Evolutionary conservation across 2,797 vertebrate species (phyloP), one percentile per base, ranked within the genome.

Genomic region (Ctenopoma kingsleyae): DNA sequence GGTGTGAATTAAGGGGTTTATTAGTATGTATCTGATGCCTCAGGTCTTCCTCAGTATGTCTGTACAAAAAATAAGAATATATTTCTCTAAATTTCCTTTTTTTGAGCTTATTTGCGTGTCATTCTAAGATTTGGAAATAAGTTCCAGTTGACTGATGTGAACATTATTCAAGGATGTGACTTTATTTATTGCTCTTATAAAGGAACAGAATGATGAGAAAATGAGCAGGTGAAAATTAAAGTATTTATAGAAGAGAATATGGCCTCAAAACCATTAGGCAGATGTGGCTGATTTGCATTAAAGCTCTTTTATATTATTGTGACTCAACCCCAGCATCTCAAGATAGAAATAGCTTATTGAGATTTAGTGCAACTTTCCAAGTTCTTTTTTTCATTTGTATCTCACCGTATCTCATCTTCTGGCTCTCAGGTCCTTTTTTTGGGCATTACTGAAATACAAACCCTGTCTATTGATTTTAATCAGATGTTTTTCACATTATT

Each of bases 1-100:
- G 53, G 40, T 57, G 52, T 57, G 19, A 49, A 54, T 85, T 66
- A 62, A 30, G 51, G 77, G 52, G 54, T 23, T 16, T 58, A 81
- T 83, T 68, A 82, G 43, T 44, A 51, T 72, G 10, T 16, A 5
- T 10, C 52, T 40, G n/a, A 11, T 49, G 36, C 77, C 43, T 49
- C 54, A 47, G 59, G 32, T 72, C 53, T 44, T 44, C 25, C 32
- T 67, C 62, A 80, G 12, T 43, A 48, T 53, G 16, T 51, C 13
- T 19, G n/a, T 19, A 23, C 16, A 47, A 50, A 32, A 46, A 35
- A 12, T 3, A 22, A 19, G 19, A 22, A 64, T 23, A 20, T 8
- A 6, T 40, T 60, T 63, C 13, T 16, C 17, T 25, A 30, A 22
- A 38, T 50, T 54, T 60, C 8, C n/a, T 15, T 13, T 54, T 59